Conservation (phyloP, 2,797 vertebrate genomes). For the Helarctos malayanus region DNA sequence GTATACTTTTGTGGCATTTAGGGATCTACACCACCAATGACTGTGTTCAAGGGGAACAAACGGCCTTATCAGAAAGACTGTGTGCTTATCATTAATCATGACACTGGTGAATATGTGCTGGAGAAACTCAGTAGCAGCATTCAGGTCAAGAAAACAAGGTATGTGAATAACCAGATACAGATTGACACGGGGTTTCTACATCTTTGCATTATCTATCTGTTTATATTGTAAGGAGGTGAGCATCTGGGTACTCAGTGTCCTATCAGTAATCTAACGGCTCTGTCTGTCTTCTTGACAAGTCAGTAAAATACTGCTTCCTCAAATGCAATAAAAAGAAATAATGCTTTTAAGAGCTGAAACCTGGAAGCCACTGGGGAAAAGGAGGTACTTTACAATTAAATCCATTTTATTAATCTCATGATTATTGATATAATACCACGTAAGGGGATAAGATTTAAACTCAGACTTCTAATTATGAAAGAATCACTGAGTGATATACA, state of each 20-base stretch:
- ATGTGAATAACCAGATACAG: constrained; percentile 41
- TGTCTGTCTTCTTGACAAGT: neutral
- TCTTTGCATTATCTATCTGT: neutral
- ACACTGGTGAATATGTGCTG: constrained; percentile 98
- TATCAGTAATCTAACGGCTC: neutral
- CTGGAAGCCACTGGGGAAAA: neutral
- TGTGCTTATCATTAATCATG: constrained; percentile 99
- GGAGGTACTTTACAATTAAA: neutral
- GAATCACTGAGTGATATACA: neutral
- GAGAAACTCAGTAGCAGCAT: constrained; percentile 99
- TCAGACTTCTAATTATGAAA: constrained; percentile 48
- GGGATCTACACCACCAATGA: constrained; percentile 99
- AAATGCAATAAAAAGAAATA: constrained; percentile 36
- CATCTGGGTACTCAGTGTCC: neutral
- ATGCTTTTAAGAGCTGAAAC: constrained; percentile 23
- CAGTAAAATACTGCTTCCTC: neutral
- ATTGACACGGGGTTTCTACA: neutral
- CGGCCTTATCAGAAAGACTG: constrained; percentile 99
- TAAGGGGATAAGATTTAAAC: neutral
- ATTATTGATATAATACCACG: neutral
- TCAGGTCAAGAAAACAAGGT: constrained; percentile 99
- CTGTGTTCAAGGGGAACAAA: constrained; percentile 99
- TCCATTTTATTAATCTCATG: neutral
- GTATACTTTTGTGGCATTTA: constrained; percentile 86
- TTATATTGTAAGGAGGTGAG: neutral